These are phyloP conservation scores for Cotesia typhae DNA, from an alignment of 1,140 invertebrate genomes.

Conservation along the genomic window DNA sequence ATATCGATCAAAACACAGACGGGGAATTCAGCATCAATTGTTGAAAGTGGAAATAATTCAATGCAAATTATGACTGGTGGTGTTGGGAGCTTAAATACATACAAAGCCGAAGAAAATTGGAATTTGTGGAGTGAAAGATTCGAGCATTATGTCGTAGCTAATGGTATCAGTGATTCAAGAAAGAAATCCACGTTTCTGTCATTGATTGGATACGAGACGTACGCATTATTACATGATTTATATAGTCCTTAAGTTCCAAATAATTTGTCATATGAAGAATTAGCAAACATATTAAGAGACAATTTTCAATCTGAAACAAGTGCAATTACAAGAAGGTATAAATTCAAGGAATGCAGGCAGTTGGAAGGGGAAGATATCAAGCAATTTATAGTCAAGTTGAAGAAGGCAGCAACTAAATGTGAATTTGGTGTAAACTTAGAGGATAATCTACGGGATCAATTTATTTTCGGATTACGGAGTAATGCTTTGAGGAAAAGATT, in stretches of 20 bases:
- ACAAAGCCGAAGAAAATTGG: constrained; percentile 28
- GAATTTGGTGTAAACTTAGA: constrained; percentile 46
- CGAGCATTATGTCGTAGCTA: constrained; percentile 28
- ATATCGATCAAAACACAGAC: no score
- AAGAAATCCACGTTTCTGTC: constrained; percentile 49
- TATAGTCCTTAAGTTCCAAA: constrained; percentile 46
- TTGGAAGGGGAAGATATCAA: constrained; percentile 19
- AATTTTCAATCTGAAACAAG: constrained; percentile 49
- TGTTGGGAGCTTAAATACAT: constrained; percentile 17
- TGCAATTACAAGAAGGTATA: constrained; percentile 48
- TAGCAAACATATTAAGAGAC: constrained; percentile 44
- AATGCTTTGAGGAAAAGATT: constrained; percentile 42
- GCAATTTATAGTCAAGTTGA: constrained; percentile 36
- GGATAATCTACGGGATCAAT: constrained; percentile 47
- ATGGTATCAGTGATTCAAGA: constrained; percentile 23
- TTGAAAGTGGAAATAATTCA: no score
- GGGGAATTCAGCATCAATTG: no score
- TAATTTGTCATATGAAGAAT: constrained; percentile 42
- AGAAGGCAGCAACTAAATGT: constrained; percentile 44
- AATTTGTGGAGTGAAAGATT: constrained; percentile 31
- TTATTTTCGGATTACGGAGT: constrained; percentile 47
- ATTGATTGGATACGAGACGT: constrained; percentile 46
- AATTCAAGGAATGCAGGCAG: constrained; percentile 48
- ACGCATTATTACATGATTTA: constrained; percentile 48
- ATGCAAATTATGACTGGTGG: no score